Conservation (phyloP, 2,113 vertebrate species). For the Entomyzon cyanotis region DNA sequence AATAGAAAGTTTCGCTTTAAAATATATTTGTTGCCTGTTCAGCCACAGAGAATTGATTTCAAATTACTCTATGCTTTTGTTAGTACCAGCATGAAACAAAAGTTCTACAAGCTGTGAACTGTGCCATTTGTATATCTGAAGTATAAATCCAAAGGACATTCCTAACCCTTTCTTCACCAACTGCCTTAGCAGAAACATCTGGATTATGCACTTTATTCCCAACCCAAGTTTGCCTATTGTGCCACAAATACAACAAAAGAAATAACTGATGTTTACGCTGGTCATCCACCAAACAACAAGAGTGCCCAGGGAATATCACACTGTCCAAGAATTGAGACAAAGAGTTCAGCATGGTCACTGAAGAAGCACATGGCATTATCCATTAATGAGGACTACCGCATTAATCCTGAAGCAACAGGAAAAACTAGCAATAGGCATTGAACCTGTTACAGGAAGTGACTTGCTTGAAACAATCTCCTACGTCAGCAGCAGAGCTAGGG, state of each 20-base stretch:
- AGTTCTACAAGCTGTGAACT: background rate
- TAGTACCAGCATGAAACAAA: background rate
- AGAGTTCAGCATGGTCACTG: background rate
- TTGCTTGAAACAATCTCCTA: background rate
- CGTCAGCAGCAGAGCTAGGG: background rate
- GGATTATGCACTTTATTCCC: background rate
- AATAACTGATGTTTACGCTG: background rate
- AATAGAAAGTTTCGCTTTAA: background rate
- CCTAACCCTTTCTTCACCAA: background rate
- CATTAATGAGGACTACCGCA: background rate
- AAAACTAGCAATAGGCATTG: background rate
- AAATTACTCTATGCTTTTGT: background rate
- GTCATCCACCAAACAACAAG: rapidly evolving
- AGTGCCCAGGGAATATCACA: background rate
- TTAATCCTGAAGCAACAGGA: background rate
- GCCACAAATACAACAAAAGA: background rate
- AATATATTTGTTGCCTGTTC: background rate
- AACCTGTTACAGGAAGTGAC: background rate
- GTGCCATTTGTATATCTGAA: background rate
- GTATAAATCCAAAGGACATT: background rate
- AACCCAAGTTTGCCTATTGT: background rate
- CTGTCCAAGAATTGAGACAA: background rate
- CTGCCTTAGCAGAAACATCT: background rate
- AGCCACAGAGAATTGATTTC: background rate
- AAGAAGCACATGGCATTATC: background rate